Percentiles rank a stretch among this genome's conserved stretches.
These are phyloP conservation scores for Beris chalybata DNA, from an alignment of 2,888 invertebrate genomes.

Conservation along the genomic window DNA sequence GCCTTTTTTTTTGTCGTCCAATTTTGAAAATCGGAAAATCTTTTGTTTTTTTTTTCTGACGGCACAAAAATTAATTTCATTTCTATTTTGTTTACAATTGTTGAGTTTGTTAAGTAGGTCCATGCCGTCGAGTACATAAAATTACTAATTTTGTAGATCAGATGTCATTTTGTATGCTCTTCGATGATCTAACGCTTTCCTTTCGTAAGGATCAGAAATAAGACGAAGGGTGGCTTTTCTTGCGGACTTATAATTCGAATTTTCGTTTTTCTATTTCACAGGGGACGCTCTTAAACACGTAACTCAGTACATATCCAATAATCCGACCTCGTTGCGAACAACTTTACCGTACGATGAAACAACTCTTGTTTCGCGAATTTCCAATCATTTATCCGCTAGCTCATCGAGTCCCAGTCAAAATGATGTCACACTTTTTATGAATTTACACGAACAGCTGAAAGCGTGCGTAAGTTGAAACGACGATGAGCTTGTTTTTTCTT, in stretches of 20 bases:
- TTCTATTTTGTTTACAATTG: slow-evolving; percentile 10
- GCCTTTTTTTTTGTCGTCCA: slow-evolving; percentile 22
- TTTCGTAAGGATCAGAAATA: slow-evolving; percentile 26
- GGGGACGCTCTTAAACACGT: slow-evolving; percentile 47
- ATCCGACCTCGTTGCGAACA: slow-evolving; percentile 44
- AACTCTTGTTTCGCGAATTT: slow-evolving; percentile 46
- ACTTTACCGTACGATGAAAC: slow-evolving; percentile 47
- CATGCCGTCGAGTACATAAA: slow-evolving; percentile 12
- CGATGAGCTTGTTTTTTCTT: background rate
- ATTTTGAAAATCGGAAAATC: slow-evolving; percentile 7
- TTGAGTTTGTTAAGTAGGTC: slow-evolving; percentile 3
- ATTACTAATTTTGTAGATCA: slow-evolving; percentile 10
- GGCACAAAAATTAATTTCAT: background rate
- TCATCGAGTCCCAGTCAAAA: slow-evolving; percentile 38
- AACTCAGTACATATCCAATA: slow-evolving; percentile 48
- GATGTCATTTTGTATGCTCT: slow-evolving; percentile 31
- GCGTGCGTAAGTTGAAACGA: slow-evolving; percentile 44
- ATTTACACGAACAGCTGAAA: slow-evolving; percentile 47
- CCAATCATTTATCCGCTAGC: slow-evolving; percentile 44
- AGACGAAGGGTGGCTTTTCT: background rate
- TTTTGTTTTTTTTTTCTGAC: slow-evolving; percentile 22
- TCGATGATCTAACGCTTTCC: slow-evolving; percentile 30
- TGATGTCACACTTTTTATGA: slow-evolving; percentile 46
- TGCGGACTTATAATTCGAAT: background rate
- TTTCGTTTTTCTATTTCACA: slow-evolving; percentile 34